Evolutionary conservation across 2,888 invertebrate genomes (phyloP).

Genomic region (Nomada hirtipes): DNA sequence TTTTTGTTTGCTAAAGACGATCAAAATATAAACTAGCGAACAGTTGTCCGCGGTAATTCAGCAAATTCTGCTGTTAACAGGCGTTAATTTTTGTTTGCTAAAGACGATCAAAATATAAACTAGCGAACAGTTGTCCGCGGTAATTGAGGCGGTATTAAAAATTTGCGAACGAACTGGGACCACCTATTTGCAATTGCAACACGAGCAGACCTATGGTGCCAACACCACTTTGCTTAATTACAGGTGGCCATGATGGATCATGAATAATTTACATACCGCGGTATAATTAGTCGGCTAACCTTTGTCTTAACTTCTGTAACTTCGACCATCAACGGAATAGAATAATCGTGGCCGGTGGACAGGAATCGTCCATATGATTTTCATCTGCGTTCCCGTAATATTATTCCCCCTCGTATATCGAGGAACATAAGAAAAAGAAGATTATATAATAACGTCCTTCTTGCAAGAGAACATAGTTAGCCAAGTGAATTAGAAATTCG

Average conservation of each 20-base stretch:
- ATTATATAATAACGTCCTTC: background rate
- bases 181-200: slow-evolving; percentile 30
- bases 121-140: too few species aligned
- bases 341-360: slow-evolving; percentile 25
- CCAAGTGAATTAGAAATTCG: background rate
- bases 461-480: background rate
- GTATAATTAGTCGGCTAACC: slow-evolving; percentile 67
- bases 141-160: background rate
- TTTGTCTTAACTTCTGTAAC: slow-evolving; percentile 30
- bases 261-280: slow-evolving; percentile 55
- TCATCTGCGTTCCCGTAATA: slow-evolving; percentile 16
- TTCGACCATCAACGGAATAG: slow-evolving; percentile 11
- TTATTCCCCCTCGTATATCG: background rate
- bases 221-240: slow-evolving; percentile 64
- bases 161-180: slow-evolving; percentile 9
- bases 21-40: too few species aligned
- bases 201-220: slow-evolving; percentile 29
- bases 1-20: too few species aligned
- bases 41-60: too few species aligned
- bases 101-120: too few species aligned
- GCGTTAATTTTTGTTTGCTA: too few species aligned
- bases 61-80: too few species aligned
- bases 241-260: slow-evolving; percentile 59
- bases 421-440: background rate
- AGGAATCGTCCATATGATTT: slow-evolving; percentile 15